Conservation (phyloP, 2,113 vertebrate species). For the Nesogale talazaci region DNA sequence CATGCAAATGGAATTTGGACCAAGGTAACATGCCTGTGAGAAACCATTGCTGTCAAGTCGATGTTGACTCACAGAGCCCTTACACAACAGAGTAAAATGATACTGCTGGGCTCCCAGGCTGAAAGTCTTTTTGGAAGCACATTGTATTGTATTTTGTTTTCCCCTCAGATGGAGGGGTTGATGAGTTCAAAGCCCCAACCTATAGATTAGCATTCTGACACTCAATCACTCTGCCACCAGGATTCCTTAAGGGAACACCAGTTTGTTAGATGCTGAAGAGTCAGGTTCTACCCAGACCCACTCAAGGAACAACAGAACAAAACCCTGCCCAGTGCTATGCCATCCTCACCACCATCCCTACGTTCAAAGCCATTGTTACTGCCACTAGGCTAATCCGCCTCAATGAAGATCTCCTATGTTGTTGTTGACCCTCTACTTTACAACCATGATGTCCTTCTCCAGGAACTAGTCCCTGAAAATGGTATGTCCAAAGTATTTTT, state of each 20-base stretch:
- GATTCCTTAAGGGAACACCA: not conserved
- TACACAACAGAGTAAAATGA: not conserved
- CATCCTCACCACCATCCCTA: too few relatives aligned
- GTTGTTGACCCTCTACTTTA: too few relatives aligned
- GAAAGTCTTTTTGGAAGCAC: not conserved
- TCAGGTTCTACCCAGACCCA: not conserved
- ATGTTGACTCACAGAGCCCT: not conserved
- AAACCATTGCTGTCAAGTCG: not conserved
- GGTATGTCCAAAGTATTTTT: too few relatives aligned
- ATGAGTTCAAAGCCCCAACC: not conserved
- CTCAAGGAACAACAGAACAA: not conserved
- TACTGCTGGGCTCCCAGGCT: not conserved
- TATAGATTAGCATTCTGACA: not conserved
- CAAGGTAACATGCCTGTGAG: not conserved
- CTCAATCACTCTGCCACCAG: not conserved
- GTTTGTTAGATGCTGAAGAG: conserved; percentile 59
- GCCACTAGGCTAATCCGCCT: too few relatives aligned
- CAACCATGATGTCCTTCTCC: too few relatives aligned
- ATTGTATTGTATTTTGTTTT: not conserved
- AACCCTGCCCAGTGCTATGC: too few relatives aligned
- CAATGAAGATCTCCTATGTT: too few relatives aligned
- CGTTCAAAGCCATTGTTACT: too few relatives aligned
- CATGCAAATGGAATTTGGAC: conserved; percentile 64
- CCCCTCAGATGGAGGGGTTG: not conserved
- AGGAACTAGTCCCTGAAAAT: too few relatives aligned